phyloP scores from a whole-genome alignment of 2,113 vertebrate genomes.

The Meleagris gallopavo region DNA sequence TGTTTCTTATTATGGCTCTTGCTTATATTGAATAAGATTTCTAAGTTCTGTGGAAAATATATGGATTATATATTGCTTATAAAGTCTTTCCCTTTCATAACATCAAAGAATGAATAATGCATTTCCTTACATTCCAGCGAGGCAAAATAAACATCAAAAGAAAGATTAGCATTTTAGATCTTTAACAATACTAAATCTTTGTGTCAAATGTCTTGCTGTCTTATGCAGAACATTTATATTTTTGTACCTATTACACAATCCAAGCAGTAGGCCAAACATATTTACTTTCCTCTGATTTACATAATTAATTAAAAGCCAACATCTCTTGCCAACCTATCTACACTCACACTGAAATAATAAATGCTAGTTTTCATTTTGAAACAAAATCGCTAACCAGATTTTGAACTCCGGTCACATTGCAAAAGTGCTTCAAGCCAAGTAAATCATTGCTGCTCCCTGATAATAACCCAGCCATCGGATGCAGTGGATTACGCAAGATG shows the following conservation, averaged over 20 bases:
- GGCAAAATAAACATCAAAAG: constrained; percentile 64
- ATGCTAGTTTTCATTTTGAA: background rate
- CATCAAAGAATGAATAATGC: constrained; percentile 54
- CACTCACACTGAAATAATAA: background rate
- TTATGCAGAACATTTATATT: constrained; percentile 17
- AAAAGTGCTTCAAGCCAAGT: background rate
- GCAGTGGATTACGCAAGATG: accelerated
- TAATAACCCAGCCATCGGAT: background rate
- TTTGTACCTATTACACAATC: constrained; percentile 37
- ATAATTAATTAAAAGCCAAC: constrained; percentile 22
- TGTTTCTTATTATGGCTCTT: constrained; percentile 12
- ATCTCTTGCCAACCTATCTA: background rate
- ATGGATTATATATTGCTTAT: constrained; percentile 40
- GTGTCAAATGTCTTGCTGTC: constrained; percentile 44
- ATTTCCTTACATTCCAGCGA: constrained; percentile 45
- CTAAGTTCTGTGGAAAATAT: background rate
- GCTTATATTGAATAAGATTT: constrained; percentile 16
- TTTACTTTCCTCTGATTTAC: constrained; percentile 13
- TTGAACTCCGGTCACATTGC: background rate
- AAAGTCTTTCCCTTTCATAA: constrained; percentile 26
- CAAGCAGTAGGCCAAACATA: background rate
- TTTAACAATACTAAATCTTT: constrained; percentile 46
- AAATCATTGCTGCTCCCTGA: background rate
- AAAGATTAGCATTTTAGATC: constrained; percentile 52
- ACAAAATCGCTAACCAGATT: background rate